Evolutionary conservation across 2,888 invertebrate species (phyloP).

Genomic region (Hirtodrosophila alboralis): DNA sequence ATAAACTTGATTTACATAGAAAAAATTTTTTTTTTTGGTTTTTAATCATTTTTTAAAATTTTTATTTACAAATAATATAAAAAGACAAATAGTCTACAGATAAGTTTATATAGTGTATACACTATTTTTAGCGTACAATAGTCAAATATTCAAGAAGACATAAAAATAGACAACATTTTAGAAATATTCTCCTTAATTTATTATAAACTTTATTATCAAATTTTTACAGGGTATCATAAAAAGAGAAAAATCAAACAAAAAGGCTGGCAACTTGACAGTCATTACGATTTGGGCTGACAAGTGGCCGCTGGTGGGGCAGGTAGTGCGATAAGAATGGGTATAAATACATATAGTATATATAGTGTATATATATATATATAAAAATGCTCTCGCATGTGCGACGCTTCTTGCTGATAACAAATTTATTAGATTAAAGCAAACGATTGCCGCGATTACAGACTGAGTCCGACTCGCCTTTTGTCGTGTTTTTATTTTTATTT

Average conservation of each 20-base stretch:
- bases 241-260: slow-evolving; percentile 27
- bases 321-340: slow-evolving; percentile 44
- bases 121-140: no score
- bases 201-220: neutral
- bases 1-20: no score
- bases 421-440: slow-evolving; percentile 77
- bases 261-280: slow-evolving; percentile 44
- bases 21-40: no score
- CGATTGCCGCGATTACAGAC: slow-evolving; percentile 71
- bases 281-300: slow-evolving; percentile 30
- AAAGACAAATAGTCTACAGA: no score
- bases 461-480: slow-evolving; percentile 23
- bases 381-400: slow-evolving; percentile 19
- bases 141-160: no score
- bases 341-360: slow-evolving; percentile 1
- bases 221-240: slow-evolving; percentile 7
- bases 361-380: slow-evolving; percentile 5
- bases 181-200: neutral
- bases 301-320: slow-evolving; percentile 50
- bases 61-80: no score
- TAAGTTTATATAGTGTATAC: no score
- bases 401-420: slow-evolving; percentile 71
- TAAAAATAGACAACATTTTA: no score
- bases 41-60: no score
- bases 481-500: slow-evolving; percentile 20